These are phyloP conservation scores for Falcunculus frontatus DNA, from an alignment of 2,113 vertebrate genomes.

Conservation along the genomic window DNA sequence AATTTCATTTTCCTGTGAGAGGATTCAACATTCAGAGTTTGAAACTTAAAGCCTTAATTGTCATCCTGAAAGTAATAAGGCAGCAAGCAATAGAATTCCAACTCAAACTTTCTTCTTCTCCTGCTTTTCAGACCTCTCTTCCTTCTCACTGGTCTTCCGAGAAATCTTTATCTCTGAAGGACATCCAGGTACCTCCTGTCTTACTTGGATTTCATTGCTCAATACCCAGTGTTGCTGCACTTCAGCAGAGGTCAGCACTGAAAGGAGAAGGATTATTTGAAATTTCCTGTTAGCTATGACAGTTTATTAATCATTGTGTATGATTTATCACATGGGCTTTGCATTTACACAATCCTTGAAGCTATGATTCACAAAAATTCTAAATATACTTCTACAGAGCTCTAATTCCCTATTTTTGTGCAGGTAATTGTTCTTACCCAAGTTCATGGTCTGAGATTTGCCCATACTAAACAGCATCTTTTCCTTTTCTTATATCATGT, in stretches of 20 bases:
- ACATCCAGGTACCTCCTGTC: rapidly evolving
- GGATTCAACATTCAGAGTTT: neutral
- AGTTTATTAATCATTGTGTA: conserved; percentile 1
- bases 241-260: neutral
- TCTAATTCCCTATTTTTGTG: neutral
- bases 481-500: neutral
- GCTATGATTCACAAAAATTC: conserved; percentile 7
- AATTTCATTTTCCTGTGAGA: neutral
- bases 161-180: neutral
- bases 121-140: neutral
- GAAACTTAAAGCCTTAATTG: neutral
- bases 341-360: neutral
- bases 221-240: neutral
- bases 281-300: neutral
- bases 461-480: neutral
- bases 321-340: neutral
- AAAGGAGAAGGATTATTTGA: neutral
- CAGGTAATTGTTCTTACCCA: neutral
- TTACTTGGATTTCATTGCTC: neutral
- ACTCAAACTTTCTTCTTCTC: neutral
- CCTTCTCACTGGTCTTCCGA: neutral
- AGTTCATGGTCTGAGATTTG: neutral
- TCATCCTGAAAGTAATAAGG: neutral
- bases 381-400: neutral
- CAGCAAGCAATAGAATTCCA: neutral